Evolutionary conservation across 2,888 invertebrate genomes (phyloP).

Genomic region (Limenitis camilla): DNA sequence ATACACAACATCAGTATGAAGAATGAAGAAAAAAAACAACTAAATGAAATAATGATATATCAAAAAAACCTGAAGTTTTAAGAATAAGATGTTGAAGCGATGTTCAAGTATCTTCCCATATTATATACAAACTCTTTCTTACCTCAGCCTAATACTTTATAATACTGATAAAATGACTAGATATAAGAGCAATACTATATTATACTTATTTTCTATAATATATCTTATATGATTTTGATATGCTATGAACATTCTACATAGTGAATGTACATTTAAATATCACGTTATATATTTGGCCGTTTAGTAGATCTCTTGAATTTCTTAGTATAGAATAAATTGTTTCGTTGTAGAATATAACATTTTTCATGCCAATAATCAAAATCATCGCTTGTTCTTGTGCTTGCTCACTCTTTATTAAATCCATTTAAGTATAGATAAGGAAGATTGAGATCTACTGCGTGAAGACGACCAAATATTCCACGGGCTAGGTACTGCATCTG

Average conservation of each 20-base stretch:
- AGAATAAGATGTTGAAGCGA: too few relatives aligned
- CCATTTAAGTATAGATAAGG: not conserved
- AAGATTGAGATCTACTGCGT: slow-evolving; percentile 27
- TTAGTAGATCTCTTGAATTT: slow-evolving; percentile 19
- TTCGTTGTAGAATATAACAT: slow-evolving; percentile 22
- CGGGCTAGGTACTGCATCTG: slow-evolving; percentile 76
- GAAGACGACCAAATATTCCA: slow-evolving; percentile 57
- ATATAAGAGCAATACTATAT: slow-evolving; percentile 5
- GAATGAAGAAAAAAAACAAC: too few relatives aligned
- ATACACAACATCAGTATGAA: too few relatives aligned
- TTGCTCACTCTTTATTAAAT: not conserved
- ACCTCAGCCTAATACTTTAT: not conserved
- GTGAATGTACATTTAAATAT: slow-evolving; percentile 12
- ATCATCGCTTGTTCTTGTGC: not conserved
- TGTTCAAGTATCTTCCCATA: too few relatives aligned
- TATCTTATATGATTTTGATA: slow-evolving; percentile 19
- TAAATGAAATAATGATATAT: too few relatives aligned
- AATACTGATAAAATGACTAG: slow-evolving; percentile 17
- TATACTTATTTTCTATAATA: not conserved
- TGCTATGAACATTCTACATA: slow-evolving; percentile 25
- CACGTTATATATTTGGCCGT: slow-evolving; percentile 23
- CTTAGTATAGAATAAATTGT: slow-evolving; percentile 7
- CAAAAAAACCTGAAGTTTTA: too few relatives aligned
- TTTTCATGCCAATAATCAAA: not conserved
- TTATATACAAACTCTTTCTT: not conserved